Evolutionary conservation across 2,797 vertebrate species (phyloP).

Genomic region (Macropus fuliginosus): DNA sequence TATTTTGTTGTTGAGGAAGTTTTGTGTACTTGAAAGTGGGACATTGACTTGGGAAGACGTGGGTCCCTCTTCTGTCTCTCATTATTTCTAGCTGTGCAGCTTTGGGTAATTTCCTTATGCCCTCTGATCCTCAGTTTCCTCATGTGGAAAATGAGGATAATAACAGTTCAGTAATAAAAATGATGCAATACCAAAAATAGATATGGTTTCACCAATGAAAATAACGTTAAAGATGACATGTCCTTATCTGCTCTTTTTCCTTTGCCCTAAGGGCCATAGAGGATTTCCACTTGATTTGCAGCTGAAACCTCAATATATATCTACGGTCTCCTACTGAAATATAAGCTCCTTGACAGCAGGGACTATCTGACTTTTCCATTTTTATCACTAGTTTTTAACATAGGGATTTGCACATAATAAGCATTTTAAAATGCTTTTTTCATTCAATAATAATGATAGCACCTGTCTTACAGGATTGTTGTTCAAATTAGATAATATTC

Average conservation of each 20-base stretch:
- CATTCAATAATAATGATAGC: not conserved
- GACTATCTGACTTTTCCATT: not conserved
- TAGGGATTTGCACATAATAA: not conserved
- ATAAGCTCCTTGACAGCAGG: not conserved
- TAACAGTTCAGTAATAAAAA: not conserved
- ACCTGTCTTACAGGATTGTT: not conserved
- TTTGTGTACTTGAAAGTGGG: not conserved
- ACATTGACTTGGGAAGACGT: not conserved
- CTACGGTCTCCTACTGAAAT: not conserved
- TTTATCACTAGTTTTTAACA: not conserved
- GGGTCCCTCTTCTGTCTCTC: not conserved
- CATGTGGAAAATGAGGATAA: not conserved
- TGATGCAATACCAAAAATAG: not conserved
- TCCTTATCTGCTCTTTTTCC: not conserved
- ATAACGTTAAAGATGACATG: not conserved
- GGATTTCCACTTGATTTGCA: not conserved
- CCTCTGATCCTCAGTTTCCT: not conserved
- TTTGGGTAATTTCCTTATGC: not conserved
- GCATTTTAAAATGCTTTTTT: not conserved
- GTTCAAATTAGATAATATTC: not conserved
- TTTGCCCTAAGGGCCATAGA: not conserved
- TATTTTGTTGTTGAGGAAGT: not conserved
- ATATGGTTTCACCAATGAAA: not conserved
- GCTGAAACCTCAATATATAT: not conserved
- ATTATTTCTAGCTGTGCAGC: not conserved